Evolutionary conservation across 2,113 vertebrate genomes (phyloP).

Genomic region (Tyto alba): DNA sequence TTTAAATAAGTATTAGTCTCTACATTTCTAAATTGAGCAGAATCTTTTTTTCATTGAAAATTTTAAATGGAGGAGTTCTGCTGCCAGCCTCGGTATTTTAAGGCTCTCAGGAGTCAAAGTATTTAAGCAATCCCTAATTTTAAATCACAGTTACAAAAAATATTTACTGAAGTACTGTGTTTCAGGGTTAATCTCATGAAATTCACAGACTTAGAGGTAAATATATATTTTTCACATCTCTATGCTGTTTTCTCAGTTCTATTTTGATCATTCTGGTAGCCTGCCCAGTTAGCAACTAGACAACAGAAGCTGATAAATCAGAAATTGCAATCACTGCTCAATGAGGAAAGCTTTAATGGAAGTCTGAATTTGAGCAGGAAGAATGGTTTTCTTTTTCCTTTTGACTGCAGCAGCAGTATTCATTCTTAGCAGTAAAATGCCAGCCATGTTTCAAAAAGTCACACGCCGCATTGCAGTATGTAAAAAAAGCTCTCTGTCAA

Average conservation of each 20-base stretch:
- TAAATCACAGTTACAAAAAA: neutral
- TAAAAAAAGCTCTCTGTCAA: neutral
- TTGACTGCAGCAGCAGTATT: neutral
- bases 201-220: neutral
- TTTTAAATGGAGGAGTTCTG: neutral
- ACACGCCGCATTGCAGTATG: neutral
- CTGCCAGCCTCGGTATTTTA: constrained; percentile 6
- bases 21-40: neutral
- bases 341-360: neutral
- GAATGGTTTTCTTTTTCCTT: neutral
- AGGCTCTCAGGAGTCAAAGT: neutral
- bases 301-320: neutral
- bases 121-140: neutral
- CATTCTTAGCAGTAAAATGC: neutral
- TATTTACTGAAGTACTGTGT: neutral
- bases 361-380: neutral
- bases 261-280: neutral
- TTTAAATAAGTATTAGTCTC: neutral
- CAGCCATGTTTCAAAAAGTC: neutral
- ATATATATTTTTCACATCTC: neutral
- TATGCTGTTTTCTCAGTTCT: neutral
- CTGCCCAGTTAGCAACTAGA: neutral
- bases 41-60: neutral
- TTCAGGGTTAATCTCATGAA: neutral
- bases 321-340: neutral